Base-by-base conservation (phyloP, 2,888 invertebrate species). In the Silvanus unidentatus region DNA sequence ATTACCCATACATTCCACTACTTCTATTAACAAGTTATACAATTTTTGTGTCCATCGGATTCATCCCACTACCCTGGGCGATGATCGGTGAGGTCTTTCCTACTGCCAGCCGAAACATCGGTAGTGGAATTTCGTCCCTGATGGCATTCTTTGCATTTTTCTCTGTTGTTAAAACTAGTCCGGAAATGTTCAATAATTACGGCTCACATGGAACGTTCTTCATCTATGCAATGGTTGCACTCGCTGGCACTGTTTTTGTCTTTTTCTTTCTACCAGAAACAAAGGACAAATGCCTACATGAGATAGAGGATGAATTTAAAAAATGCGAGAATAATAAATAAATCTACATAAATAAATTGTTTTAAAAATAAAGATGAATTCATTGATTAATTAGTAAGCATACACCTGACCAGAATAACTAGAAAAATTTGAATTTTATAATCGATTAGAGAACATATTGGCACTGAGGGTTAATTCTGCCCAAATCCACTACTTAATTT, bases 71-170 rank as follows among this genome's bases (percentile, higher is more conserved):
- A 40, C 86, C 86, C 0, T 87, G 86, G 80, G 79, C 84, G 22
- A 80, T 87, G 78, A 81, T 83, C 52, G 85, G 85, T 0, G 87
- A 88, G 68, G 73, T 87, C 0, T 86, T 85, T 77, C 84, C 65
- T 1, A 36, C 57, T 28, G 52, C 53, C 16, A 56, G 47, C 16
- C 48, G 83, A 27, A 84, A 84, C 0, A 60, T 82, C 0, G 85
- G 85, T 0, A 80, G 84, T 0, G 84, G 85, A 0, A 72, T 84
- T 8, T 79, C 81, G 40, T 77, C 82, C 1, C 78, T 79, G n/a
- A 76, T 79, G 22, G 78, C 80, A 0, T 85, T 82, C 59, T 61
- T 77, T 3, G 74, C 82, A 1, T 80, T 82, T 50, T 86, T 86
- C 58, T 52, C 75, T 1, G 81, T 82, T 1, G 82, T 86, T 1